Percentiles rank a stretch among this genome's conserved stretches.
These are phyloP conservation scores for Myzus persicae DNA, from an alignment of 1,140 invertebrate species.

Conservation along the genomic window DNA sequence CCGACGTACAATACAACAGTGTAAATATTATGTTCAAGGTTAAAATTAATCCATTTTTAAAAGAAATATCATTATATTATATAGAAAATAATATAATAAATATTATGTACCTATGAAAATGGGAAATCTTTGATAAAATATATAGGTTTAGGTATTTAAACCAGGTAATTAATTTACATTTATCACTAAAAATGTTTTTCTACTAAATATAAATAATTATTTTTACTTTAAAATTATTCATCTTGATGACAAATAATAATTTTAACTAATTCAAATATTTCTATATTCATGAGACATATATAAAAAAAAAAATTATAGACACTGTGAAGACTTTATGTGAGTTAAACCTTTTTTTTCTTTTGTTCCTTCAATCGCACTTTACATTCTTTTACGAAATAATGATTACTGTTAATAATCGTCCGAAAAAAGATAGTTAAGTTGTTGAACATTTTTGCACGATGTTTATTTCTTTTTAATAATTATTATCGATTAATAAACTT, in stretches of 20 bases:
- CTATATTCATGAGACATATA: not conserved
- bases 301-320: not conserved
- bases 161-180: no score
- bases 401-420: not conserved
- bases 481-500: not conserved
- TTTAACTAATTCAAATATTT: not conserved
- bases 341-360: not conserved
- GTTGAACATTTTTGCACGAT: not conserved
- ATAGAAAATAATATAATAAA: not conserved
- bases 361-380: not conserved
- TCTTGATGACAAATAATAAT: not conserved
- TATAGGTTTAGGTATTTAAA: not conserved
- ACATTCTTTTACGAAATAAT: not conserved
- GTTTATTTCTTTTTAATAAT: not conserved
- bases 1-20: not conserved
- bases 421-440: not conserved
- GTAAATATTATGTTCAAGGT: not conserved
- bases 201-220: not conserved
- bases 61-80: not conserved
- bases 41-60: not conserved
- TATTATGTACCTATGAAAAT: not conserved
- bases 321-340: not conserved
- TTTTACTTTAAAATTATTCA: not conserved
- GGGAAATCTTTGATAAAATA: not conserved
- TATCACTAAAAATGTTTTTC: not conserved